phyloP scores from a whole-genome alignment of 2,113 vertebrate species.

The Sinocyclocheilus grahami region DNA sequence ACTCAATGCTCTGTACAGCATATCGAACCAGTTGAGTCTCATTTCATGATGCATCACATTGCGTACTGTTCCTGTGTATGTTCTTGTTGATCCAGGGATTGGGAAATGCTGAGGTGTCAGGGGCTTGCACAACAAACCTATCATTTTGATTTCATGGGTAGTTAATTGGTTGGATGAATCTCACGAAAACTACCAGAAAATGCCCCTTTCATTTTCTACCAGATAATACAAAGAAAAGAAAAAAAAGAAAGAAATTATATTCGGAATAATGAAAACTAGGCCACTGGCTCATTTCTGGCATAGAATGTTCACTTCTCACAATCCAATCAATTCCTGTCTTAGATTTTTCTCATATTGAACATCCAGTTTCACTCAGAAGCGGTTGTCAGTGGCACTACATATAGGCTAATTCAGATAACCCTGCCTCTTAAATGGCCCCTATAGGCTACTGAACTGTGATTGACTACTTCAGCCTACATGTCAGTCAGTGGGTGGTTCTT shows the following conservation, averaged over 20 bases:
- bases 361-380: neutral
- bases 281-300: neutral
- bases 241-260: too few species aligned
- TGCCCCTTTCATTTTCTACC: neutral
- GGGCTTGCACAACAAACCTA: neutral
- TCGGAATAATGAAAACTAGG: neutral
- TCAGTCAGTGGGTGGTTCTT: neutral
- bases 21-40: neutral
- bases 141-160: conserved; percentile 1
- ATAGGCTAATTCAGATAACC: neutral
- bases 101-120: neutral
- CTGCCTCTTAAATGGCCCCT: neutral
- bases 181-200: neutral
- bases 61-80: neutral
- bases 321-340: neutral
- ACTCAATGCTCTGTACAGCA: neutral
- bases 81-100: neutral
- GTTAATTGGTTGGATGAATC: neutral
- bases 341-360: neutral
- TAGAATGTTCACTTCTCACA: neutral
- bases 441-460: neutral
- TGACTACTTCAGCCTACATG: neutral
- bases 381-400: neutral
- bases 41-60: neutral
- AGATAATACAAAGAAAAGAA: neutral